Percentiles rank a stretch among this genome's conserved stretches.
phyloP scores from a whole-genome alignment of 1,140 invertebrate species.

The Amphibalanus amphitrite region DNA sequence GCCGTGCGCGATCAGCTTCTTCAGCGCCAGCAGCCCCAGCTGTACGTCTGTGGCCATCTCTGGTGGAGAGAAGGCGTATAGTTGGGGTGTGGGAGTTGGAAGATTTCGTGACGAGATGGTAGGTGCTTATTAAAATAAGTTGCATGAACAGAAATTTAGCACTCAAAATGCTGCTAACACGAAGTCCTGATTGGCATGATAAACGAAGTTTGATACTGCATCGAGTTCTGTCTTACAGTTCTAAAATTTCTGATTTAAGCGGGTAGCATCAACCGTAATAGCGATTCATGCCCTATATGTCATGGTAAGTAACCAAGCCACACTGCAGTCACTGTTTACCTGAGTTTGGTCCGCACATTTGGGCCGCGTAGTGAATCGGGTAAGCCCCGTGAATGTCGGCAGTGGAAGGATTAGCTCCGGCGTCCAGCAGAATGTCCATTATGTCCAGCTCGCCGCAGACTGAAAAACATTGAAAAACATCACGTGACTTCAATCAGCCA shows the following conservation, averaged over 20 bases:
- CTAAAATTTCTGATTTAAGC: neutral
- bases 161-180: no score
- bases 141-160: no score
- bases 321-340: neutral
- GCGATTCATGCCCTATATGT: no score
- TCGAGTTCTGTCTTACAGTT: no score
- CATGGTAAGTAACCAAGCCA: no score
- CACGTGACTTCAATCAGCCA: no score
- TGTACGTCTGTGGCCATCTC: conserved; percentile 38
- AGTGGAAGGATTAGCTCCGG: conserved; percentile 62
- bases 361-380: conserved; percentile 91
- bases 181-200: no score
- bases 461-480: conserved; percentile 25
- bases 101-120: no score
- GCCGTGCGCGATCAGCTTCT: conserved; percentile 56
- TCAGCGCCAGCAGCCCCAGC: conserved; percentile 55
- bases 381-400: conserved; percentile 86
- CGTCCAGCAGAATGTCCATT: conserved; percentile 60
- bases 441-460: conserved; percentile 79
- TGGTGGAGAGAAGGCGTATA: conserved; percentile 51
- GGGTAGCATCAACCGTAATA: no score
- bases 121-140: no score
- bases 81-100: no score
- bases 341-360: conserved; percentile 28
- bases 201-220: no score